Percentiles rank a stretch among this genome's conserved stretches.
phyloP scores from a whole-genome alignment of 2,888 invertebrate species.

The Sphaerophoria taeniata region DNA sequence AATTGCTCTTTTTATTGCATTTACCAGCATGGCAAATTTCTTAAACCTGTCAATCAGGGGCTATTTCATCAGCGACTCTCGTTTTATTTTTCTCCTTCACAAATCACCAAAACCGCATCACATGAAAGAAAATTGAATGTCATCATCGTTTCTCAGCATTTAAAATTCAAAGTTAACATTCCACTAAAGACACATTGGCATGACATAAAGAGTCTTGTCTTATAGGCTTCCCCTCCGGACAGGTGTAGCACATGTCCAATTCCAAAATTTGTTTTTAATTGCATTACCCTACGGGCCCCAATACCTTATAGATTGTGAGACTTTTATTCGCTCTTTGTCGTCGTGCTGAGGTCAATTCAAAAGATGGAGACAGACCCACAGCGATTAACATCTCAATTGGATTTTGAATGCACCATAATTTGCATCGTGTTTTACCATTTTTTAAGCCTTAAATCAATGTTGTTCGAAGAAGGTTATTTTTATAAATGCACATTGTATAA shows the following conservation, averaged over 20 bases:
- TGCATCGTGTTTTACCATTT: constrained; percentile 45
- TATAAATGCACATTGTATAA: constrained; percentile 48
- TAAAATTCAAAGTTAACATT: constrained; percentile 19
- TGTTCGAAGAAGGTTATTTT: constrained; percentile 48
- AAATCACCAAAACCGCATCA: not conserved
- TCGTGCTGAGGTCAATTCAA: constrained; percentile 23
- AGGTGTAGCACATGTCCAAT: constrained; percentile 21
- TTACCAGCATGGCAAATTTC: constrained; percentile 7
- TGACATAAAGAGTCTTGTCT: not conserved
- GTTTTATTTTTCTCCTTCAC: not conserved
- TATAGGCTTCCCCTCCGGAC: constrained; percentile 4
- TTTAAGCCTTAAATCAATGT: constrained; percentile 7
- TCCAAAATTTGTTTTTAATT: constrained; percentile 32
- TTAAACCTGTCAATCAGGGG: not conserved
- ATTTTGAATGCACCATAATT: constrained; percentile 33
- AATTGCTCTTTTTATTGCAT: too few relatives aligned
- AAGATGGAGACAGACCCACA: not conserved
- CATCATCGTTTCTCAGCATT: constrained; percentile 7
- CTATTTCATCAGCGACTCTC: not conserved
- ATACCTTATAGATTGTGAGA: not conserved
- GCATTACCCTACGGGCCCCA: constrained; percentile 5
- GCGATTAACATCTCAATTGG: constrained; percentile 58
- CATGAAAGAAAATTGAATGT: not conserved
- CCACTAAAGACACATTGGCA: not conserved
- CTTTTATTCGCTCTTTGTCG: not conserved